A percentile compares a stretch with the other conserved stretches of the same genome.
phyloP scores from a whole-genome alignment of 1,140 invertebrate species.

The Lepidostoma basale region DNA sequence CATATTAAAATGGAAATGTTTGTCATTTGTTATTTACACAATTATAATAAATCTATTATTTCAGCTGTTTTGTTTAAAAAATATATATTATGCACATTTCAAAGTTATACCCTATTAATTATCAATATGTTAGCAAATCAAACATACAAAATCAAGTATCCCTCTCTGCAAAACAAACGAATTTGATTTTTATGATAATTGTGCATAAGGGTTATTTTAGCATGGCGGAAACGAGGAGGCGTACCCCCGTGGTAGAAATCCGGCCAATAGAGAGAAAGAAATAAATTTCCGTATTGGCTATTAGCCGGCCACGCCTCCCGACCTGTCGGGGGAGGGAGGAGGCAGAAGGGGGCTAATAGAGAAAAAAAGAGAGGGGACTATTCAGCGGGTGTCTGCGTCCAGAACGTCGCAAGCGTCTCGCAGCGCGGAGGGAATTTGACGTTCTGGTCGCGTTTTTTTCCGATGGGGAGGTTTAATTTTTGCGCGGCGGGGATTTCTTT shows the following conservation, averaged over 20 bases:
- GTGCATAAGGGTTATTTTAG: background rate
- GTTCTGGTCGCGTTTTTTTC: background rate
- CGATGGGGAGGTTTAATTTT: constrained; percentile 34
- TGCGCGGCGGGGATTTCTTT: constrained; percentile 42
- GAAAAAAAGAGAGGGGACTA: constrained; percentile 32
- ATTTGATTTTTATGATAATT: background rate
- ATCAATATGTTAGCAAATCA: constrained; percentile 26
- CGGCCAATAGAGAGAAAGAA: constrained; percentile 63
- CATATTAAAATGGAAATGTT: no score
- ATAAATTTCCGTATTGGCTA: constrained; percentile 63
- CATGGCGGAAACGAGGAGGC: constrained; percentile 46
- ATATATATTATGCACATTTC: background rate
- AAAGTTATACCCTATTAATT: constrained; percentile 14
- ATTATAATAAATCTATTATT: constrained; percentile 1
- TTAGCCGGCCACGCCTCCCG: constrained; percentile 56
- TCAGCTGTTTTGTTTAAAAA: constrained; percentile 14
- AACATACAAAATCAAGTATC: constrained; percentile 23
- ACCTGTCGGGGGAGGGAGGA: constrained; percentile 31
- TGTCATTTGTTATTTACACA: background rate
- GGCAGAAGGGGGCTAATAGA: constrained; percentile 33
- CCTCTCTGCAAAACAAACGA: background rate
- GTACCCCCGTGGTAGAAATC: constrained; percentile 57
- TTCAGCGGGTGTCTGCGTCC: background rate
- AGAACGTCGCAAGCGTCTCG: constrained; percentile 45
- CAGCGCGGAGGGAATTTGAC: background rate